Evolutionary conservation across 2,888 invertebrate genomes (phyloP), one percentile per base, ranked within the genome.

Genomic region (Ornithoptera alexandrae): DNA sequence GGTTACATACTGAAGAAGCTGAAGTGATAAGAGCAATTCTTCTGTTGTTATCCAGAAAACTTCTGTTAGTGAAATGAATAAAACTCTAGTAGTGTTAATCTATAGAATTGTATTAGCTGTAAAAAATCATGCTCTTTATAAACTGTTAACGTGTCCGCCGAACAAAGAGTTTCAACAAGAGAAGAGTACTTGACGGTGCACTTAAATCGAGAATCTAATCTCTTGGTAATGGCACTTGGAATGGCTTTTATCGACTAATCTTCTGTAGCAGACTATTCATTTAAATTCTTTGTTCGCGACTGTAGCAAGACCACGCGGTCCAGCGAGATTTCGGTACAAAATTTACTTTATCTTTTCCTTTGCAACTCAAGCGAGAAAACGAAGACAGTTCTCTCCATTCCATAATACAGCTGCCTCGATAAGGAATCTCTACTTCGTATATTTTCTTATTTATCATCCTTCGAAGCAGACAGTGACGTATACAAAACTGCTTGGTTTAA

Each of bases 131-230:
- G 30, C 6, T 64, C 24, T 22, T 39, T 24, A 36, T 22, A 42
- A 59, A 36, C 56, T 56, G 59, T 66, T 61, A 67, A 67, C 20
- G 61, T 53, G n/a, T 24, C 30, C 36, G 24, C n/a, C n/a, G 50
- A 64, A 60, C 22, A 66, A 66, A 61, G 36, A 63, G 58, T 64
- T 53, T 65, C 46, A 7, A 42, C 30, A 39, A n/a, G 64, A 22
- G 46, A 64, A 69, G 36, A 65, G 36, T 59, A 62, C 68, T 65
- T 65, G 64, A 53, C 12, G n/a, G 39, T 58, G 68, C 68, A 64
- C 60, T 68, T 64, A 64, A 65, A 65, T 56, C 53, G 68, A 60
- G 42, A 61, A 64, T 69, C 60, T 69, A 69, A 69, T 69, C 60
- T 68, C 61, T 42, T 57, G 57, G 61, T 50, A 68, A 68, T 60